Evolutionary conservation across 1,140 invertebrate genomes (phyloP).

Genomic region (Amyelois transitella): DNA sequence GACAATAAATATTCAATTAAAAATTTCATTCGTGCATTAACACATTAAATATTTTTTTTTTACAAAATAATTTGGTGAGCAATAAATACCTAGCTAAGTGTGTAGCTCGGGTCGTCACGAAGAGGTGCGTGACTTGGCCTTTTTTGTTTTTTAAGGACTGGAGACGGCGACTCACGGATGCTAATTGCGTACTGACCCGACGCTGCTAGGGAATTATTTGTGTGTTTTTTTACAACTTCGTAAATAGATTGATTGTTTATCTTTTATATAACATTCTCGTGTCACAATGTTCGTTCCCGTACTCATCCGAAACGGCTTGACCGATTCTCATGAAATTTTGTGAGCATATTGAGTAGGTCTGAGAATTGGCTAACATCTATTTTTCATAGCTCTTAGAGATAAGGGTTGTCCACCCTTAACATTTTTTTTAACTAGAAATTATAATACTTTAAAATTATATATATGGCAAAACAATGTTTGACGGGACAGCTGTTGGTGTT

Average conservation of each 20-base stretch:
- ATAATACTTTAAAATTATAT: too few relatives aligned
- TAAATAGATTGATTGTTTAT: neutral
- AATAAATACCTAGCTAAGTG: constrained; percentile 3
- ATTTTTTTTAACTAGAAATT: too few relatives aligned
- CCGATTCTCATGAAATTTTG: too few relatives aligned
- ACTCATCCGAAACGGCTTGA: too few relatives aligned
- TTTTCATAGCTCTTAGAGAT: too few relatives aligned
- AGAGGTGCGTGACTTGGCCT: constrained; percentile 46
- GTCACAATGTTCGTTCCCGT: too few relatives aligned
- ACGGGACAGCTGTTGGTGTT: too few relatives aligned
- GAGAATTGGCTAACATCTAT: too few relatives aligned
- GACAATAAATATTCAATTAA: neutral
- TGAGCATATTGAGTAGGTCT: too few relatives aligned
- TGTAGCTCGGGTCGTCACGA: constrained; percentile 18
- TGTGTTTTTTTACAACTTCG: neutral
- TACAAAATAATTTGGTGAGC: neutral
- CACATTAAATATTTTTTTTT: neutral
- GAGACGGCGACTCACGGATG: constrained; percentile 2
- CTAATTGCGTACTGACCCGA: neutral
- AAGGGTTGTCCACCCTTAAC: too few relatives aligned
- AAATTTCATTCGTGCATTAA: neutral
- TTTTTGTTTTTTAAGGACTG: constrained; percentile 37
- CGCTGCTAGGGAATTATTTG: neutral
- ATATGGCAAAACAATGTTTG: too few relatives aligned
- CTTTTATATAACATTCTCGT: too few relatives aligned